Evolutionary conservation across 2,888 invertebrate species (phyloP).

Genomic region (Idaea straminata): DNA sequence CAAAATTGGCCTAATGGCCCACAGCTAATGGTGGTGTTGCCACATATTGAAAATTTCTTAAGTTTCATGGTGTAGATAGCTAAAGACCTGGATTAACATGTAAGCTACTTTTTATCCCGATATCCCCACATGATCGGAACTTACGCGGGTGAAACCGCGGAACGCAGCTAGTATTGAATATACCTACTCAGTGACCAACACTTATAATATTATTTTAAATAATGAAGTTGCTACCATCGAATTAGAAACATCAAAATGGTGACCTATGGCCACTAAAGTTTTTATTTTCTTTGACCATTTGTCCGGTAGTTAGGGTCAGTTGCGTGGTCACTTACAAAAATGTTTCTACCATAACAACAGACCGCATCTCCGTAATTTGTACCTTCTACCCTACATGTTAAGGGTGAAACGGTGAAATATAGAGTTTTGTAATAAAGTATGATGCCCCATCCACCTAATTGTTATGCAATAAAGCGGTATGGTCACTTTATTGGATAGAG

Average conservation of each 20-base stretch:
- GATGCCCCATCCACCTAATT: constrained; percentile 49
- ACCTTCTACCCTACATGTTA: neutral
- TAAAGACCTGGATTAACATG: too few relatives aligned
- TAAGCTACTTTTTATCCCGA: too few relatives aligned
- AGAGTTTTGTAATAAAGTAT: constrained; percentile 18
- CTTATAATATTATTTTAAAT: constrained; percentile 1
- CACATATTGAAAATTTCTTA: too few relatives aligned
- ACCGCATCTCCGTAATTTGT: neutral
- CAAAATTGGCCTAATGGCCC: too few relatives aligned
- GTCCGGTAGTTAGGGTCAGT: constrained; percentile 54
- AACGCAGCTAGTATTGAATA: too few relatives aligned
- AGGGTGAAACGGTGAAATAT: neutral
- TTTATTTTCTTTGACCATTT: constrained; percentile 57
- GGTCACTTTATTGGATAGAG: constrained; percentile 41
- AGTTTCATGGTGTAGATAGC: too few relatives aligned
- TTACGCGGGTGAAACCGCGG: too few relatives aligned
- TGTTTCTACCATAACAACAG: constrained; percentile 26
- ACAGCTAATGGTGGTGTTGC: too few relatives aligned
- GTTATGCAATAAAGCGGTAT: constrained; percentile 68
- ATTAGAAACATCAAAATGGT: neutral
- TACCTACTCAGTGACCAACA: neutral
- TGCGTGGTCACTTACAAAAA: constrained; percentile 42
- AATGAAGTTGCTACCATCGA: neutral
- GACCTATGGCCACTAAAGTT: neutral
- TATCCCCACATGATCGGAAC: too few relatives aligned